A percentile compares a stretch with the other conserved stretches of the same genome.
Conservation (phyloP, 2,113 vertebrate species). For the Scomber japonicus region DNA sequence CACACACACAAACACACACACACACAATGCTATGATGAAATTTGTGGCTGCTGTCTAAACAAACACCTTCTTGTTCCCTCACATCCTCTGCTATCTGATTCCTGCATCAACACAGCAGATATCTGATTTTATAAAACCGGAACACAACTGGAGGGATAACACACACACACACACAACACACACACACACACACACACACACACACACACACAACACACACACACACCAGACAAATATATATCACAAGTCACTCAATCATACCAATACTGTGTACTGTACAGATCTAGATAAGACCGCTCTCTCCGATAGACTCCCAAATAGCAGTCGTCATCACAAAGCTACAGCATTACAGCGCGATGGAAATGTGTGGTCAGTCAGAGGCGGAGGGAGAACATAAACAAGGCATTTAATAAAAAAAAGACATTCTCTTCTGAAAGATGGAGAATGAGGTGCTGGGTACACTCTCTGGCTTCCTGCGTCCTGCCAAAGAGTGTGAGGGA, state of each 20-base stretch:
- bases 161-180: constrained; percentile 32
- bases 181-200: constrained; percentile 12
- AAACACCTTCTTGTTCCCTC: constrained; percentile 43
- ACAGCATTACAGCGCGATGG: background rate
- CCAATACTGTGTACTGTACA: constrained; percentile 23
- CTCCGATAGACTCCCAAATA: constrained; percentile 40
- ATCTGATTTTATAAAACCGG: constrained; percentile 55
- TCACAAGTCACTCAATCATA: constrained; percentile 28
- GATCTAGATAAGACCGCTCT: constrained; percentile 49
- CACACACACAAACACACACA: constrained; percentile 6
- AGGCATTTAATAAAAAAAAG: constrained; percentile 23
- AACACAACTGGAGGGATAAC: constrained; percentile 31
- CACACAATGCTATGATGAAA: constrained; percentile 20
- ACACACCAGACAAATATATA: background rate
- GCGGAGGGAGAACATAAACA: constrained; percentile 2
- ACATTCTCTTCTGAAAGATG: background rate
- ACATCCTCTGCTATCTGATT: constrained; percentile 40
- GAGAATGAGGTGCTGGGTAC: constrained; percentile 6
- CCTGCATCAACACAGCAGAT: constrained; percentile 54
- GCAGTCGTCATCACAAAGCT: constrained; percentile 36
- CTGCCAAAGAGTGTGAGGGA: constrained; percentile 21
- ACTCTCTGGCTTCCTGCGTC: constrained; percentile 6
- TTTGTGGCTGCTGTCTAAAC: constrained; percentile 48
- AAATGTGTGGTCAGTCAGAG: constrained; percentile 22
- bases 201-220: background rate